Conservation (phyloP, 2,113 vertebrate genomes). For the Irena cyanogastra region DNA sequence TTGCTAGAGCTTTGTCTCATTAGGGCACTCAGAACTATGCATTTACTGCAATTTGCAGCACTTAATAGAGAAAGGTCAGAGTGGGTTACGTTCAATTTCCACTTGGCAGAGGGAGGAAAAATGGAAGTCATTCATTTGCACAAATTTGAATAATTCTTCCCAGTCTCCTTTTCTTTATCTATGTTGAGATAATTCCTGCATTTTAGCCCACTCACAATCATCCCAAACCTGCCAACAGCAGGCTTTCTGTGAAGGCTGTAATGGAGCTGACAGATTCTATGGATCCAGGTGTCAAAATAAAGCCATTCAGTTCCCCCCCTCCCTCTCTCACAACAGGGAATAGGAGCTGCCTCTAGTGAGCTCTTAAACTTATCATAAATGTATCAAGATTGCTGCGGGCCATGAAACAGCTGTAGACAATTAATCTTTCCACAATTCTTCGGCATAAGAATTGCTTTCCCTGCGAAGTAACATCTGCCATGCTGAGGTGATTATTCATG, state of each 20-base stretch:
- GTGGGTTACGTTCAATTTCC: conserved; percentile 98
- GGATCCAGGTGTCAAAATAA: conserved; percentile 97
- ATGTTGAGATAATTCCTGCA: conserved; percentile 72
- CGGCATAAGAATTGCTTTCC: conserved; percentile 94
- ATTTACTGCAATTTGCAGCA: conserved; percentile 94
- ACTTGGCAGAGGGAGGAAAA: conserved; percentile 87
- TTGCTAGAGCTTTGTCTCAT: conserved; percentile 76
- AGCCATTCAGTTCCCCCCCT: conserved; percentile 71
- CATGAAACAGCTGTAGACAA: conserved; percentile 99
- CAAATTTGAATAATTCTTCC: conserved; percentile 99
- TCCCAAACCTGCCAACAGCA: conserved; percentile 74
- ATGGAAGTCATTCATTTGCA: conserved; percentile 99
- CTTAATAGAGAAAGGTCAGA: conserved; percentile 97
- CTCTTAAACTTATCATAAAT: conserved; percentile 99
- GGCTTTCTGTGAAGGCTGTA: conserved; percentile 80
- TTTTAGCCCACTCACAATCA: conserved; percentile 76
- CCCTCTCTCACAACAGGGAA: conserved; percentile 78
- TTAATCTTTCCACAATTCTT: conserved; percentile 99
- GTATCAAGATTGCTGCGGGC: conserved; percentile 99
- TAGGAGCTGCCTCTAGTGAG: conserved; percentile 85
- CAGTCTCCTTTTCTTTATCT: conserved; percentile 77
- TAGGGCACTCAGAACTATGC: conserved; percentile 85
- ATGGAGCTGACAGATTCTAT: conserved; percentile 90
- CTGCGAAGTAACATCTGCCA: conserved; percentile 93
- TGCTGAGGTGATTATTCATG: conserved; percentile 92